Evolutionary conservation across 2,113 vertebrate species (phyloP).

Genomic region (Ceyx cyanopectus): DNA sequence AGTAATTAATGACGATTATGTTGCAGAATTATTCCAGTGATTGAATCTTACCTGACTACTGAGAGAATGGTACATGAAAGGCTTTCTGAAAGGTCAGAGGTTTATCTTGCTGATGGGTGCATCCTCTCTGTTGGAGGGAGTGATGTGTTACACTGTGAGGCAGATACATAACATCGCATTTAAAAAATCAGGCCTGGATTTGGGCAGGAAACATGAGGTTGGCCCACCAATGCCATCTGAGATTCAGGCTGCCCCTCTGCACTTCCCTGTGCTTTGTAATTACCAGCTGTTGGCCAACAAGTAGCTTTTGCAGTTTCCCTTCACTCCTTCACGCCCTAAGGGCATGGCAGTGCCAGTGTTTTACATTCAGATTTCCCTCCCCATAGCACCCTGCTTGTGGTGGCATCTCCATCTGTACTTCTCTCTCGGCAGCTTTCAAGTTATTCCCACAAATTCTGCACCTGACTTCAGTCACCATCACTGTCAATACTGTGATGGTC

Average conservation of each 20-base stretch:
- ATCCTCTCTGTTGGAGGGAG: background rate
- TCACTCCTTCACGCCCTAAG: background rate
- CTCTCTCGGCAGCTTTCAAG: background rate
- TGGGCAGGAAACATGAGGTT: background rate
- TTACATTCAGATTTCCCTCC: background rate
- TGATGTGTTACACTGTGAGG: background rate
- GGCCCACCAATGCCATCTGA: background rate
- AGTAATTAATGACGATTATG: background rate
- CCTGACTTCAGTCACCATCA: background rate
- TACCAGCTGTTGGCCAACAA: background rate
- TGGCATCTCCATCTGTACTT: background rate
- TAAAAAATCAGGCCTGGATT: background rate
- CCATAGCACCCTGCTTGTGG: too few relatives aligned
- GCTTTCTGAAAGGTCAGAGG: background rate
- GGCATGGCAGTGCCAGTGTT: background rate
- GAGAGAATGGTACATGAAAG: background rate
- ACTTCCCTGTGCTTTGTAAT: background rate
- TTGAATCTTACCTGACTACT: background rate
- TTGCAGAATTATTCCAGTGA: background rate
- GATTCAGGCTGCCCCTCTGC: background rate
- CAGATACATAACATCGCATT: background rate
- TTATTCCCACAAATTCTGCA: background rate
- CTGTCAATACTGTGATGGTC: background rate
- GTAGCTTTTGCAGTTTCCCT: background rate
- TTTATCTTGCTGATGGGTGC: background rate